phyloP scores from a whole-genome alignment of 2,113 vertebrate genomes.

The Trogon surrucura region DNA sequence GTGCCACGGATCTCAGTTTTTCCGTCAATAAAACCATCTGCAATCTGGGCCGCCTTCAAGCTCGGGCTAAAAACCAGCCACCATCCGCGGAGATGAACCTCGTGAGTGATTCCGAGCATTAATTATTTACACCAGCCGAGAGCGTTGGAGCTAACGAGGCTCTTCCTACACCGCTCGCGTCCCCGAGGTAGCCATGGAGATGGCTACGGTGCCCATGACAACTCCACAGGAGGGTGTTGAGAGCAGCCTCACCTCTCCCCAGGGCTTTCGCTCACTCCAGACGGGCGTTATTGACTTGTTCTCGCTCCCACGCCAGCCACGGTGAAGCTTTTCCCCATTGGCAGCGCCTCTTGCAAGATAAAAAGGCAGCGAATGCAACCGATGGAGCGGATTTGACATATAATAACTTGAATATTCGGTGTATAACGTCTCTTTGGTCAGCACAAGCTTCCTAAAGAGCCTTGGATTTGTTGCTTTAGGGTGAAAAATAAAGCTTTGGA shows the following conservation, averaged over 20 bases:
- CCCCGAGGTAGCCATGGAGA: conserved; percentile 4
- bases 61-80: accelerated
- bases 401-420: neutral
- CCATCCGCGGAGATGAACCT: accelerated
- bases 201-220: neutral
- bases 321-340: neutral
- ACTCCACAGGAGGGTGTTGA: neutral
- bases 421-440: neutral
- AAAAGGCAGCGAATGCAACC: neutral
- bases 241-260: neutral
- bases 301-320: accelerated
- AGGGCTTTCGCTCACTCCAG: neutral
- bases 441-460: neutral
- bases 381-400: neutral
- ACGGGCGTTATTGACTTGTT: accelerated
- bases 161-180: neutral
- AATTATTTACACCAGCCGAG: neutral
- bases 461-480: neutral
- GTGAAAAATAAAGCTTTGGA: neutral
- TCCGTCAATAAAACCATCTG: neutral
- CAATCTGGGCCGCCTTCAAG: neutral
- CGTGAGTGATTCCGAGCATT: neutral
- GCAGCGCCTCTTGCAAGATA: neutral
- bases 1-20: neutral
- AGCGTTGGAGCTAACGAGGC: neutral